Conservation (phyloP, 2,113 vertebrate species). For the Tauraco erythrolophus region DNA sequence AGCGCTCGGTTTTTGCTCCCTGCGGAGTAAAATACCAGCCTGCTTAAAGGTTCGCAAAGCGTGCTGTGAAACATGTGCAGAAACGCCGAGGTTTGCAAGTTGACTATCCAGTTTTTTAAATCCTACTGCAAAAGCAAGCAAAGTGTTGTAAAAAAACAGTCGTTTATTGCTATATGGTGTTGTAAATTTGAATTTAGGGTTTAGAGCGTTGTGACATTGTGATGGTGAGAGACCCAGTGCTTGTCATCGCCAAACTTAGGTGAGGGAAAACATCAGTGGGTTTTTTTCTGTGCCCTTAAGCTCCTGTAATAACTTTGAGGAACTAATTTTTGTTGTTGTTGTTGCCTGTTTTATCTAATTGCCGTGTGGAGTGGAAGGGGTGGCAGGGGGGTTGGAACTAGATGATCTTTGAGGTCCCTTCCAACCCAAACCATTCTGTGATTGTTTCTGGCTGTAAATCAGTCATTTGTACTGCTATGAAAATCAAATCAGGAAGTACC, state of each 20-base stretch:
- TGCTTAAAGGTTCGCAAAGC: not conserved
- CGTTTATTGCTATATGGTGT: not conserved
- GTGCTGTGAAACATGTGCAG: accelerated
- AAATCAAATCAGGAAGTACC: not conserved
- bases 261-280: not conserved
- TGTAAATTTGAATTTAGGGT: not conserved
- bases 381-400: too few species aligned
- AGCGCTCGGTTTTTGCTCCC: not conserved
- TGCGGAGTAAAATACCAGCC: not conserved
- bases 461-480: not conserved
- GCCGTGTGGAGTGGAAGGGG: accelerated
- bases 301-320: not conserved
- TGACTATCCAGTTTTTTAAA: accelerated
- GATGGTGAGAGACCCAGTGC: not conserved
- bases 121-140: not conserved
- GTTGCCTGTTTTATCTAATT: not conserved
- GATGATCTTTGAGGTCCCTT: too few species aligned
- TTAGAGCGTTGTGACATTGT: not conserved
- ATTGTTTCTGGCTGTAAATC: not conserved
- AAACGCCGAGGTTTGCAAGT: not conserved
- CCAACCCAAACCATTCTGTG: too few species aligned
- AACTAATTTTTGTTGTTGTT: not conserved
- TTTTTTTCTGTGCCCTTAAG: not conserved
- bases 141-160: not conserved
- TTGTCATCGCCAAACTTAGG: not conserved